Evolutionary conservation across 2,888 invertebrate species (phyloP), one percentile per base, ranked within the genome.

Genomic region (Caenorhabditis imperialis): DNA sequence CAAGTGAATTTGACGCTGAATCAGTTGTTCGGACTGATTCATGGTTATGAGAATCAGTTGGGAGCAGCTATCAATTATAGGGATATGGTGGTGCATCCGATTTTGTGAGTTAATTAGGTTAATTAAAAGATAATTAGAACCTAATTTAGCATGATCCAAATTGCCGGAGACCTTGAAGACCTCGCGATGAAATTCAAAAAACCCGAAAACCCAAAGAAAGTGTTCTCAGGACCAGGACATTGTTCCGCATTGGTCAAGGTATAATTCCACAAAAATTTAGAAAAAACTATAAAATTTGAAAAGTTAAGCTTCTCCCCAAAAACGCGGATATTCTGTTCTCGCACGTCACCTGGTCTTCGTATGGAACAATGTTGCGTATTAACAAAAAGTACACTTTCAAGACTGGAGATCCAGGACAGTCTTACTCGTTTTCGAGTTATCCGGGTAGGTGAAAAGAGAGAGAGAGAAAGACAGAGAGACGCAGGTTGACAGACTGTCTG

Each of bases 371-470:
- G 77, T 65, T 85, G 10, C 65, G 87, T 14, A 81, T 87, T 47
- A 78, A 84, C 47, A 87, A 87, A 75, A 92, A 92, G 84, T 92
- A 78, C 35, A 48, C 78, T 0, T 82, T 75, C 70, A 81, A 71
- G 14, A 75, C 77, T 25, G 73, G 75, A 8, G 74, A 79, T 42
- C 83, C 86, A n/a, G 88, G 86, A 18, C 79, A 83, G 33, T 77
- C 81, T 2, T 78, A 83, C 47, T 79, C 85, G 8, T 86, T 89
- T 76, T 82, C 86, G 20, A 82, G 87, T 27, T 88, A 89, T 80
- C 88, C 88, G 14, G 88, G 78, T 78, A 37, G 12, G 40, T 54
- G 33, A 23, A 20, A 10, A 12, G 18, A 22, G 14, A 16, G 7
- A 3, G 10, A 33, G 23, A 27, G 4, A 2, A 23, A 6, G 25